Evolutionary conservation across 2,888 invertebrate genomes (phyloP).

Genomic region (Amblyteles armatorius): DNA sequence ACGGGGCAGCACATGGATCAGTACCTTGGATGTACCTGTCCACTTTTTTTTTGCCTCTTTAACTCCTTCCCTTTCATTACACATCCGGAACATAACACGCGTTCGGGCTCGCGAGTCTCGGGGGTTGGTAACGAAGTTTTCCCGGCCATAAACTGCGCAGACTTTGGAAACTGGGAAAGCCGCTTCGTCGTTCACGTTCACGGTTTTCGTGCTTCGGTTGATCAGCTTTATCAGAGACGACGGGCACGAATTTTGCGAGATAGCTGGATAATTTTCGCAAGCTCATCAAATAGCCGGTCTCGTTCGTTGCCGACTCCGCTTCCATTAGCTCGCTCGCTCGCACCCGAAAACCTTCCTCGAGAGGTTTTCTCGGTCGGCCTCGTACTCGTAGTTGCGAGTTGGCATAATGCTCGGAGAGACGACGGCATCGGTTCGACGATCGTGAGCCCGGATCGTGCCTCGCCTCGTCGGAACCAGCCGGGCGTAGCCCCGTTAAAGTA

Average conservation of each 20-base stretch:
- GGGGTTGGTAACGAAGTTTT: slow-evolving; percentile 16
- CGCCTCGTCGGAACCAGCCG: slow-evolving; percentile 59
- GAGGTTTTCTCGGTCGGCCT: slow-evolving; percentile 36
- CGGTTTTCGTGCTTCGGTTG: slow-evolving; percentile 54
- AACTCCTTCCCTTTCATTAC: slow-evolving; percentile 36
- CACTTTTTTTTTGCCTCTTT: slow-evolving; percentile 15
- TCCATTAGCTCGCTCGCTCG: slow-evolving; percentile 45
- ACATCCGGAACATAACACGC: slow-evolving; percentile 20
- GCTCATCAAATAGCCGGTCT: slow-evolving; percentile 62
- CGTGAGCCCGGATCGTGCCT: slow-evolving; percentile 46
- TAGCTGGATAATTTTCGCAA: slow-evolving; percentile 67
- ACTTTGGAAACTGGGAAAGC: slow-evolving; percentile 12
- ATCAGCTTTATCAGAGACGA: slow-evolving; percentile 70
- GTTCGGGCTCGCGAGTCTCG: background rate
- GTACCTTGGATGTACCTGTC: slow-evolving; percentile 21
- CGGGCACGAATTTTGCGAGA: background rate
- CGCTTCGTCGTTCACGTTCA: slow-evolving; percentile 23
- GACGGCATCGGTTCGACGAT: slow-evolving; percentile 36
- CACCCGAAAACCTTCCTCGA: slow-evolving; percentile 49
- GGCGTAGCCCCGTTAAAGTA: slow-evolving; percentile 67
- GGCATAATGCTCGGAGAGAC: slow-evolving; percentile 53
- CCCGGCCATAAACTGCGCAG: background rate
- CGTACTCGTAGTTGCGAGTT: slow-evolving; percentile 42
- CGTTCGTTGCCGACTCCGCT: slow-evolving; percentile 19
- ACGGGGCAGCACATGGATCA: slow-evolving; percentile 13